These are phyloP conservation scores for Apocheima hispidaria DNA, from an alignment of 2,888 invertebrate genomes.

Conservation along the genomic window DNA sequence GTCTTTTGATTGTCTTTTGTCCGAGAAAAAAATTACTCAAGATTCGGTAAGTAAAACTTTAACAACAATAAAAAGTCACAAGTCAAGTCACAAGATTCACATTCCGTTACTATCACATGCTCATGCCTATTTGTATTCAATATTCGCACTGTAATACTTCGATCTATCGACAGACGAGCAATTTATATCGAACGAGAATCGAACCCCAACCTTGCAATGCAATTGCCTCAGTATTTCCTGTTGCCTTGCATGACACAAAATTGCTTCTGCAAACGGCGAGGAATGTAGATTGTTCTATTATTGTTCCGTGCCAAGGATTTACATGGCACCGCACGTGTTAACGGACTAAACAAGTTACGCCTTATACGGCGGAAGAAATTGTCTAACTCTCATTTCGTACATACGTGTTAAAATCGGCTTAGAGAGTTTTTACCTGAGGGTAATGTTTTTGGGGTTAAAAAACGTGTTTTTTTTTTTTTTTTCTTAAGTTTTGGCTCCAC, in stretches of 20 bases:
- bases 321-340: slow-evolving; percentile 49
- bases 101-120: neutral
- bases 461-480: too few species aligned
- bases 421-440: neutral
- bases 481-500: too few species aligned
- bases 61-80: neutral
- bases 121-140: slow-evolving; percentile 75
- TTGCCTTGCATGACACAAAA: slow-evolving; percentile 76
- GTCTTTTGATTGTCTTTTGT: too few species aligned
- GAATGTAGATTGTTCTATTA: slow-evolving; percentile 80
- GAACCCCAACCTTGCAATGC: slow-evolving; percentile 71
- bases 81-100: neutral
- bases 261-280: slow-evolving; percentile 76
- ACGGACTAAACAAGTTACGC: slow-evolving; percentile 34
- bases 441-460: too few species aligned
- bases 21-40: too few species aligned
- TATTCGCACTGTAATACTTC: slow-evolving; percentile 77
- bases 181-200: slow-evolving; percentile 76
- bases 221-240: slow-evolving; percentile 73
- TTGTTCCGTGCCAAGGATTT: slow-evolving; percentile 62
- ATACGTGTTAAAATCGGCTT: slow-evolving; percentile 5
- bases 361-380: slow-evolving; percentile 29
- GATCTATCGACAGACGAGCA: slow-evolving; percentile 71
- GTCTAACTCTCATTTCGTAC: slow-evolving; percentile 31
- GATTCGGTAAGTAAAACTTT: too few species aligned